These are phyloP conservation scores for Arnoldichthys spilopterus DNA, from an alignment of 2,797 vertebrate genomes.

Conservation along the genomic window DNA sequence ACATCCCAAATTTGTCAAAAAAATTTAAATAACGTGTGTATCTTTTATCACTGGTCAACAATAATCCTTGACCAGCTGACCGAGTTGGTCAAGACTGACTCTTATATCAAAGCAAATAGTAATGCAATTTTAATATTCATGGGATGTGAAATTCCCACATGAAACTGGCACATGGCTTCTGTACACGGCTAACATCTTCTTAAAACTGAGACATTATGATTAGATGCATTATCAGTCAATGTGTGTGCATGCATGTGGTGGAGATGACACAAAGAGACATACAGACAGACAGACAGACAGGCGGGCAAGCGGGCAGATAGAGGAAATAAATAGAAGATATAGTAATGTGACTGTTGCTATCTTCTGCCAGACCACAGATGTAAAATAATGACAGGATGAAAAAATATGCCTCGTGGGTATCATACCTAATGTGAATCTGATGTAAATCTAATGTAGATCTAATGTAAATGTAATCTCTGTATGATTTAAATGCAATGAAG, in stretches of 20 bases:
- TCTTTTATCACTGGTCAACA: too few species aligned
- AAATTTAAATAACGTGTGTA: too few species aligned
- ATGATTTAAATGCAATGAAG: conserved; percentile 59
- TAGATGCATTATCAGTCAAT: conserved; percentile 6
- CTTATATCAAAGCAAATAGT: too few species aligned
- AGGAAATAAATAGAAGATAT: conserved; percentile 1
- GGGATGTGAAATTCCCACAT: too few species aligned
- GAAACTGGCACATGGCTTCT: too few species aligned
- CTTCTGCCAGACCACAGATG: conserved; percentile 4
- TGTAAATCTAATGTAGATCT: conserved; percentile 56
- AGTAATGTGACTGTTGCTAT: conserved; percentile 35
- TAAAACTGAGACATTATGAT: conserved; percentile 2
- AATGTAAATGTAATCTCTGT: conserved; percentile 57
- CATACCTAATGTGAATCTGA: conserved; percentile 57
- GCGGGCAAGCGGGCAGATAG: not conserved
- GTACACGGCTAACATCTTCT: conserved; percentile 6
- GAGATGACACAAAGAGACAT: not conserved
- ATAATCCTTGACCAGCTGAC: too few species aligned
- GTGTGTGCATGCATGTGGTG: conserved; percentile 13
- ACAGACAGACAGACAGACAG: conserved; percentile 25
- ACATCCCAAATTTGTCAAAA: too few species aligned
- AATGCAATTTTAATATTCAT: too few species aligned
- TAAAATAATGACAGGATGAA: conserved; percentile 52
- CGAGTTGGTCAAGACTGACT: too few species aligned
- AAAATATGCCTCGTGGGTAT: conserved; percentile 51